Percentiles rank a stretch among this genome's conserved stretches.
phyloP scores from a whole-genome alignment of 1,140 invertebrate species.

The Amphibalanus amphitrite region DNA sequence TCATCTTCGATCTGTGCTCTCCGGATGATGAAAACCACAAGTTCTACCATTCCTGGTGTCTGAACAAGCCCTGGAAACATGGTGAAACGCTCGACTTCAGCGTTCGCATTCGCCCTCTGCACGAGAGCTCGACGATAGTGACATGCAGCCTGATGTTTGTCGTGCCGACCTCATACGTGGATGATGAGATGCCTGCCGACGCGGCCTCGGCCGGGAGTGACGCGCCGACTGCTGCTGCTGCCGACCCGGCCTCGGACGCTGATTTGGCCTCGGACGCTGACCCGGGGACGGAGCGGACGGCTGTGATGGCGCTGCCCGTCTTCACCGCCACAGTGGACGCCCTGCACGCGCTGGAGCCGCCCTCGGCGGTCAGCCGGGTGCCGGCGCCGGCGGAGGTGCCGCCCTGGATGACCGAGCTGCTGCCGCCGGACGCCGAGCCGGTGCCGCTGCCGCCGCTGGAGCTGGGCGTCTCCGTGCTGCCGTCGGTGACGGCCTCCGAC shows the following conservation, averaged over 20 bases:
- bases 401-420: background rate
- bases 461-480: background rate
- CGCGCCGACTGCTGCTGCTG: no score
- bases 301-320: background rate
- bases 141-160: background rate
- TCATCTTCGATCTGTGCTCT: background rate
- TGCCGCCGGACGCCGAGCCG: background rate
- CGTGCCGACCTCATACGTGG: background rate
- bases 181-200: no score
- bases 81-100: background rate
- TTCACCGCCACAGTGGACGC: background rate
- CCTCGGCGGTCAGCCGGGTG: background rate
- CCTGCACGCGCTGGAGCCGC: background rate
- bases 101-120: background rate
- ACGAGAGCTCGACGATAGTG: background rate
- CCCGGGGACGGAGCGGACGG: background rate
- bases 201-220: no score
- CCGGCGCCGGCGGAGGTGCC: no score
- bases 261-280: no score
- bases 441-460: background rate
- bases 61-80: background rate
- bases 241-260: no score
- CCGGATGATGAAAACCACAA: background rate
- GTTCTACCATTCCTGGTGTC: background rate
- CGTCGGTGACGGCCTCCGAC: no score